Percentiles rank a stretch among this genome's conserved stretches.
phyloP scores from a whole-genome alignment of 2,888 invertebrate genomes.

The Hemithea aestivaria region DNA sequence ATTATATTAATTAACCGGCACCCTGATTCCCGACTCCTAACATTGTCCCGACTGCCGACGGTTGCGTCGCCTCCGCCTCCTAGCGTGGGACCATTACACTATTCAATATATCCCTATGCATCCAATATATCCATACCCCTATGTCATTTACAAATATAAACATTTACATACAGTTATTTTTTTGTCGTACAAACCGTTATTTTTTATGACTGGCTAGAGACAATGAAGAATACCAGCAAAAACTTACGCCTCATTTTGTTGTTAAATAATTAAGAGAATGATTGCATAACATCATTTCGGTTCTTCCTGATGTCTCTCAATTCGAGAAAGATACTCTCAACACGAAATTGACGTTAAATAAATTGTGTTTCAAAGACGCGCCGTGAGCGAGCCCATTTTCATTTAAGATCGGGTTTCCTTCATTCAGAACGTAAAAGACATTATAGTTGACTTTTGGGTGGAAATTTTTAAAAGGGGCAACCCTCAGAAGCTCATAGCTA shows the following conservation, averaged over 20 bases:
- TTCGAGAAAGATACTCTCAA: background rate
- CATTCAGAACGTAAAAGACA: too few relatives aligned
- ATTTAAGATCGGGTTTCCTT: background rate
- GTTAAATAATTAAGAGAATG: too few relatives aligned
- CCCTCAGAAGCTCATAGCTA: background rate
- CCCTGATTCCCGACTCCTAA: constrained; percentile 5
- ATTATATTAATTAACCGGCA: constrained; percentile 29
- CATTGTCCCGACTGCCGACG: constrained; percentile 14
- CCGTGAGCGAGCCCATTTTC: background rate
- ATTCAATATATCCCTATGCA: too few relatives aligned
- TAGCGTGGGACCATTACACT: too few relatives aligned
- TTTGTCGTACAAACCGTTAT: too few relatives aligned
- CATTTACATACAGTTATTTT: background rate
- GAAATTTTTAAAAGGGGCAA: too few relatives aligned
- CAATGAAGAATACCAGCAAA: too few relatives aligned
- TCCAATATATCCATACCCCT: constrained; percentile 1
- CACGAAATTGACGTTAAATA: constrained; percentile 1
- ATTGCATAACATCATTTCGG: too few relatives aligned
- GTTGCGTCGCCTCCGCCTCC: too few relatives aligned
- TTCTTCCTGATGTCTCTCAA: background rate
- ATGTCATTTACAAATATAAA: constrained; percentile 1
- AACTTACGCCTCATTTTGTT: too few relatives aligned
- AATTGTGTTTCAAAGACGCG: constrained; percentile 1
- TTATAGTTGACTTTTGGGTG: too few relatives aligned
- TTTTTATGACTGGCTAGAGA: too few relatives aligned